Percentiles rank a stretch among this genome's conserved stretches.
These are phyloP conservation scores for Macrotrachela quadricornifera DNA, from an alignment of 1,140 invertebrate genomes.

Conservation along the genomic window DNA sequence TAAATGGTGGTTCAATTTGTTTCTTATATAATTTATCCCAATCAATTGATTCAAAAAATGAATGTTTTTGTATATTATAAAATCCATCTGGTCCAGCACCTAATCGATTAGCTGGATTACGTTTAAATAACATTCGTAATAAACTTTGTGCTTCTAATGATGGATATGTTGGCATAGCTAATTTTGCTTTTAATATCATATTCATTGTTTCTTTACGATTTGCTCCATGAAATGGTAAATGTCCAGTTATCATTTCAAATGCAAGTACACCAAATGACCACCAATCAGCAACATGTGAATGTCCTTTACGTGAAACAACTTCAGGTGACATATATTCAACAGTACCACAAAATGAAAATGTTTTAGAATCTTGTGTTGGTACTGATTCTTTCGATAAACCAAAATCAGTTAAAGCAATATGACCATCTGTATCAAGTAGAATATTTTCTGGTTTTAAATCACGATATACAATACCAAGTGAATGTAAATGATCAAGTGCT, in stretches of 20 bases:
- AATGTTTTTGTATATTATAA: slow-evolving; percentile 69
- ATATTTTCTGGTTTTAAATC: slow-evolving; percentile 98
- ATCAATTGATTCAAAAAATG: slow-evolving; percentile 80
- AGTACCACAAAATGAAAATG: slow-evolving; percentile 91
- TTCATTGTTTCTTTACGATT: slow-evolving; percentile 96
- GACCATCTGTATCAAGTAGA: slow-evolving; percentile 78
- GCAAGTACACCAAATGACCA: slow-evolving; percentile 89
- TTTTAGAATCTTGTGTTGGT: slow-evolving; percentile 42
- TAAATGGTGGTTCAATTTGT: slow-evolving; percentile 74
- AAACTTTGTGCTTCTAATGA: slow-evolving; percentile 78
- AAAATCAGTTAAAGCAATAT: slow-evolving; percentile 96
- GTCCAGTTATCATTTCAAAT: slow-evolving; percentile 98
- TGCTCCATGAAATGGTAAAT: slow-evolving; percentile 78
- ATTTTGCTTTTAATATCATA: slow-evolving; percentile 83
- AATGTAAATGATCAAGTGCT: slow-evolving; percentile 88
- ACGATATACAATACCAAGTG: slow-evolving; percentile 82
- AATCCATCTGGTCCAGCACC: slow-evolving; percentile 51
- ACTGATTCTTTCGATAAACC: slow-evolving; percentile 70
- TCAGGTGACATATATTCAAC: slow-evolving; percentile 47
- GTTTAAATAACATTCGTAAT: slow-evolving; percentile 74
- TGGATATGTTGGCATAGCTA: slow-evolving; percentile 87
- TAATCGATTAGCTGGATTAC: slow-evolving; percentile 72
- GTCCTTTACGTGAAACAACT: slow-evolving; percentile 86
- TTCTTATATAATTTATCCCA: slow-evolving; percentile 69
- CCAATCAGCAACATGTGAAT: slow-evolving; percentile 93